A percentile compares a stretch with the other conserved stretches of the same genome.
These are phyloP conservation scores for Sarcophaga rosellei DNA, from an alignment of 2,888 invertebrate species.

Conservation along the genomic window DNA sequence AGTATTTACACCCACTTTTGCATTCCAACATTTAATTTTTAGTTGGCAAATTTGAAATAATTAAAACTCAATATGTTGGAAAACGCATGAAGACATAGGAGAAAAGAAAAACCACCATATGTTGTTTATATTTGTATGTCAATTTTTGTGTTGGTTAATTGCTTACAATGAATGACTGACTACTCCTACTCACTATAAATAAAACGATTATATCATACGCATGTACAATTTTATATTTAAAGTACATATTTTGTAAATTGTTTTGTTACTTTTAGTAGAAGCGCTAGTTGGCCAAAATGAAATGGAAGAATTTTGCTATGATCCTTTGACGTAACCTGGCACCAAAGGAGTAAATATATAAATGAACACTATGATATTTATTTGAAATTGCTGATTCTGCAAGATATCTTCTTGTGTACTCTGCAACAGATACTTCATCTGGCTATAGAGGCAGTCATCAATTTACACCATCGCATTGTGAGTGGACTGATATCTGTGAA, in stretches of 20 bases:
- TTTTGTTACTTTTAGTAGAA: neutral
- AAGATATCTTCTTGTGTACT: too few species aligned
- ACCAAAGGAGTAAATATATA: too few species aligned
- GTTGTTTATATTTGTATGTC: too few species aligned
- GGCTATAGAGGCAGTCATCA: too few species aligned
- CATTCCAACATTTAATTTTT: neutral
- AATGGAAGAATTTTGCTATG: too few species aligned
- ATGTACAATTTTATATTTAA: neutral
- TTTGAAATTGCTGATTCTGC: too few species aligned
- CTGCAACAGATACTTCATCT: too few species aligned
- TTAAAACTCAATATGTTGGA: conserved; percentile 16
- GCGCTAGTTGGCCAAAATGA: too few species aligned
- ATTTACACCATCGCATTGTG: too few species aligned
- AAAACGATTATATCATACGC: neutral
- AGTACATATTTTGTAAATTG: conserved; percentile 2
- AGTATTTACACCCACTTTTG: conserved; percentile 32
- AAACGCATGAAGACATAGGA: neutral
- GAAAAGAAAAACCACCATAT: neutral
- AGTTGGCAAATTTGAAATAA: conserved; percentile 13
- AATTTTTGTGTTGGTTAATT: neutral
- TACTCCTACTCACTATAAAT: conserved; percentile 30
- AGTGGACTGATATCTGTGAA: too few species aligned
- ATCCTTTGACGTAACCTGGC: too few species aligned
- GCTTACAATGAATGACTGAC: conserved; percentile 15
- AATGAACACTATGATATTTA: too few species aligned